Evolutionary conservation across 2,797 vertebrate genomes (phyloP), one percentile per base, ranked within the genome.

Genomic region (Sebastes vulpes): DNA sequence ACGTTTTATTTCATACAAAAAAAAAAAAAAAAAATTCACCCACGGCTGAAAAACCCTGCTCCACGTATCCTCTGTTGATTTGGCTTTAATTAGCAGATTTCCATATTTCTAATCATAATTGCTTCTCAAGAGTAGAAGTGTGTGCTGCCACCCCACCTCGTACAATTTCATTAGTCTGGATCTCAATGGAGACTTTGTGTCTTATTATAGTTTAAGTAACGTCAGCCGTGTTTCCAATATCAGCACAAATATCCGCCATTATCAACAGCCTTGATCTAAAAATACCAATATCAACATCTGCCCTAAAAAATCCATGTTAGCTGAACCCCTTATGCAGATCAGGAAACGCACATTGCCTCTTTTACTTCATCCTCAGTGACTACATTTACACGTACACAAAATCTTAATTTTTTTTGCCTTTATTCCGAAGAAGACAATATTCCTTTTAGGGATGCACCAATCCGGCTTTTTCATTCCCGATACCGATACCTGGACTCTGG

Each of bases 31-130:
- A 9, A 14, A 50, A 10, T 18, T 50, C 48, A 20, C 16, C 65
- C 65, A 56, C 1, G 5, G 75, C 68, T 67, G 77, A 79, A 72
- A 77, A 83, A 8, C 9, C 52, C 53, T 20, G 31, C 56, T 1
- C 32, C 42, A 2, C 61, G 76, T 63, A 82, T 78, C 72, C 89
- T 89, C 84, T 54, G 75, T 73, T 83, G 83, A 82, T 75, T 90
- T 80, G 68, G 18, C 74, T 82, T 84, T 92, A 84, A 91, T 93
- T 84, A 85, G 72, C 67, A 82, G 60, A 83, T 81, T 90, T 88
- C 60, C 83, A 86, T 77, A 81, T 81, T 81, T 84, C 52, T 73
- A 78, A 88, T 81, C 73, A 57, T 67, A 87, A 88, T 84, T 87
- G 74, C 84, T 84, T 84, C 78, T 92, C 77, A 26, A 57, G 77